Conservation (phyloP, 2,113 vertebrate genomes). For the Fregata magnificens region DNA sequence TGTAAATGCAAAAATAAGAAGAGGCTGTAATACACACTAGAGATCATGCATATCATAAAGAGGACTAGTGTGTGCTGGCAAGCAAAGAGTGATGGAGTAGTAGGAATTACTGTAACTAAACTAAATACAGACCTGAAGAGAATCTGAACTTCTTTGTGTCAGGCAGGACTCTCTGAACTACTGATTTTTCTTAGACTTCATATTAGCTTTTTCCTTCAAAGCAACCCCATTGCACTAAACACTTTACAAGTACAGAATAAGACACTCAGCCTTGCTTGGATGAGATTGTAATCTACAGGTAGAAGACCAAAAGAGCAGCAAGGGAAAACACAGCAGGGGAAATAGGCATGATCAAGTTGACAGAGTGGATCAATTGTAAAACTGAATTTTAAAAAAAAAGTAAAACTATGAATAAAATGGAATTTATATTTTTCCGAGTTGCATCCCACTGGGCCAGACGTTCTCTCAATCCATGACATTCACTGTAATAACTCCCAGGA, state of each 20-base stretch:
- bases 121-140: not conserved
- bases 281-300: not conserved
- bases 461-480: not conserved
- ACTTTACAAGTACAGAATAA: not conserved
- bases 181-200: not conserved
- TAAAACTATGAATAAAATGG: not conserved
- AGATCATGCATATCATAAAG: not conserved
- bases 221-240: not conserved
- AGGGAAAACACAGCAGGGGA: not conserved
- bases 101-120: not conserved
- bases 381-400: not conserved
- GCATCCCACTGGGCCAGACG: not conserved
- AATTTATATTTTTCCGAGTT: not conserved
- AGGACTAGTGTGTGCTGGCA: not conserved
- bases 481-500: not conserved
- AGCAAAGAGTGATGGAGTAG: not conserved
- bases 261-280: not conserved
- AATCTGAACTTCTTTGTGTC: not conserved
- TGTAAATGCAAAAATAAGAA: not conserved
- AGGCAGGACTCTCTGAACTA: not conserved
- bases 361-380: not conserved
- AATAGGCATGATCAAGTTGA: not conserved
- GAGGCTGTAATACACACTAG: rapidly evolving
- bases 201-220: not conserved
- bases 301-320: not conserved